Base-by-base conservation (phyloP, 2,797 vertebrate species). In the Aphelocoma californica region DNA sequence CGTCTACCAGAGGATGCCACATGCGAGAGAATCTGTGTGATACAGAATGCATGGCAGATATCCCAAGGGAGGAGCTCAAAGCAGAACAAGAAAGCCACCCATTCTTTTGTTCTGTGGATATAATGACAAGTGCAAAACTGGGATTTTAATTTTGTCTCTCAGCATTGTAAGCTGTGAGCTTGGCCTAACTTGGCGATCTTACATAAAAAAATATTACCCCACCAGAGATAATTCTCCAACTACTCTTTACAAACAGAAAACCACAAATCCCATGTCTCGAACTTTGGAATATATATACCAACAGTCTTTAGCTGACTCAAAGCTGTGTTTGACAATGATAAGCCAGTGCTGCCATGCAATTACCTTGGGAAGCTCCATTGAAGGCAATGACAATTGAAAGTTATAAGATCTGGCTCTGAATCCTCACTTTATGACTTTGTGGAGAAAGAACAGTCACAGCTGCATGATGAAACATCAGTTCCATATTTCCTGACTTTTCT, bases 241-340 rank as follows among this genome's bases (percentile, higher is more conserved):
- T 90, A 86, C 34, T 15, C 38, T 92, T 90, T 77, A 65, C 64
- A 89, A 90, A 58, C 25, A 74, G 66, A 93, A 95, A 75, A 42
- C 6, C 32, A 77, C 54, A 88, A 91, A 90, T 64, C 64, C 32
- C 14, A 28, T 50, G 26, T 66, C 50, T 93, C 88, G 71, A 90
- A 78, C 66, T 94, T 89, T 2, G 36, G n/a, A 92, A 78, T 62
- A 80, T 14, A 93, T 18, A 89, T 77, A 81, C 24, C 18, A 70
- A 65, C n/a, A 81, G 34, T 70, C 48, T 72, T 31, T 32, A 70
- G 44, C 51, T 77, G 66, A 73, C 56, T 93, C 70, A 91, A 47
- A 92, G 44, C 44, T 75, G 13, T 60, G 79, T 69, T 74, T 86
- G 82, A 91, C 62, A 71, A 85, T 60, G 89, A 77, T 42, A 93